Evolutionary conservation across 2,113 vertebrate species (phyloP), one percentile per base, ranked within the genome.

Genomic region (Ptyas mucosa): DNA sequence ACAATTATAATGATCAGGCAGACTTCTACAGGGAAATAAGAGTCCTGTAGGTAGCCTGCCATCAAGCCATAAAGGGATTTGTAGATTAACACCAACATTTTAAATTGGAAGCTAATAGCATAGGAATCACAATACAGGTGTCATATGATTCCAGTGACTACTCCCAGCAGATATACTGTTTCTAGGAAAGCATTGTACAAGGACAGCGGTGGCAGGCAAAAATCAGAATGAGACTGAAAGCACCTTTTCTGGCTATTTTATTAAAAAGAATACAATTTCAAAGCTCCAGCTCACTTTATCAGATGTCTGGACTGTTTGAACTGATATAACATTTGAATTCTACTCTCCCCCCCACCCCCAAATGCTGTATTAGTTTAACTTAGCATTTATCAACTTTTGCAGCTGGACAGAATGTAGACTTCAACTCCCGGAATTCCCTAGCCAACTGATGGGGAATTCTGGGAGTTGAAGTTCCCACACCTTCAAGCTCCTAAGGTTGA

Each of bases 131-230:
- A 75, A 39, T 39, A 43, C 1, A 81, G 75, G 34, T 21, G 75
- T 39, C 34, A 39, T 81, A 81, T 81, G 75, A 39, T 81, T 39
- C 75, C 75, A 81, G 34, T 81, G 75, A 81, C 75, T 43, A 43
- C 3, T 81, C 61, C 86, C 88, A 90, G 95, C 94, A 96, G 90
- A 95, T 87, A 89, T 55, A 49, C 61, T 14, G 55, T 91, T 93
- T 91, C 92, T 87, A 89, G 92, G 1, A 39, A 20, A 34, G 69
- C 69, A 21, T 39, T 81, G 34, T 21, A 43, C 18, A 39, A 81
- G 75, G 34, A 43, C 18, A 81, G 34, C 1, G 1, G 34, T 81
- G 75, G 75, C 34, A 39, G 75, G 34, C 34, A 81, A 81, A 81
- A 81, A 81, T 9, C 18, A 81, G 18, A 81, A 43, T 39, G 34